phyloP scores from a whole-genome alignment of 1,140 invertebrate genomes.

The Drosophila baimaii region DNA sequence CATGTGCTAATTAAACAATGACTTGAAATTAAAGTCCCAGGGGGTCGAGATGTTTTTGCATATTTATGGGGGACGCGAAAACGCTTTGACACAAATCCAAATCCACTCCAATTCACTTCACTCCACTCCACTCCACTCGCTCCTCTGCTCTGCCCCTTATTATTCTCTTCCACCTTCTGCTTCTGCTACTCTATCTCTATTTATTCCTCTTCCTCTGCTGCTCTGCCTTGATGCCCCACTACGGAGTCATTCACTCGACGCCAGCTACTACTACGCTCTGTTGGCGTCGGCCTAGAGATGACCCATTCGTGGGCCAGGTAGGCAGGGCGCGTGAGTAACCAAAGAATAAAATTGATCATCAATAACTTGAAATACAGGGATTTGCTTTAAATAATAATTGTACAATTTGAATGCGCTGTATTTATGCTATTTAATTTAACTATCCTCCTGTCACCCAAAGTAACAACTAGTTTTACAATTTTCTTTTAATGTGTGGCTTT shows the following conservation, averaged over 20 bases:
- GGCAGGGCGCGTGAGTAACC: neutral
- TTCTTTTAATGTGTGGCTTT: too few relatives aligned
- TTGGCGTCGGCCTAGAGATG: conserved; percentile 46
- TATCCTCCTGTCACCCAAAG: too few relatives aligned
- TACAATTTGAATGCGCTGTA: too few relatives aligned
- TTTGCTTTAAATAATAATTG: too few relatives aligned
- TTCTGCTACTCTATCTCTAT: conserved; percentile 1
- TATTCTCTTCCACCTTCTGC: conserved; percentile 18
- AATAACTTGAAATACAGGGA: neutral
- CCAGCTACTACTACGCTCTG: conserved; percentile 44
- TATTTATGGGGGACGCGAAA: conserved; percentile 29
- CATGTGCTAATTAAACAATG: conserved; percentile 60
- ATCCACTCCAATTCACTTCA: conserved; percentile 37
- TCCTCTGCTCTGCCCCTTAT: neutral
- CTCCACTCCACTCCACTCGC: conserved; percentile 20
- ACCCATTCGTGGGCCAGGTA: conserved; percentile 44
- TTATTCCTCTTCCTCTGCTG: conserved; percentile 7
- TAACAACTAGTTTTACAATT: too few relatives aligned
- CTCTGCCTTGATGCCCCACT: conserved; percentile 44
- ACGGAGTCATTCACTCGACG: conserved; percentile 66
- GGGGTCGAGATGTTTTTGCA: conserved; percentile 33
- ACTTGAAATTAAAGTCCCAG: conserved; percentile 22
- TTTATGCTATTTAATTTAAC: too few relatives aligned
- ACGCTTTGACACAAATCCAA: conserved; percentile 65
- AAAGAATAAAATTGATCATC: neutral